Evolutionary conservation across 2,888 invertebrate genomes (phyloP).

Genomic region (Thelaira solivaga): DNA sequence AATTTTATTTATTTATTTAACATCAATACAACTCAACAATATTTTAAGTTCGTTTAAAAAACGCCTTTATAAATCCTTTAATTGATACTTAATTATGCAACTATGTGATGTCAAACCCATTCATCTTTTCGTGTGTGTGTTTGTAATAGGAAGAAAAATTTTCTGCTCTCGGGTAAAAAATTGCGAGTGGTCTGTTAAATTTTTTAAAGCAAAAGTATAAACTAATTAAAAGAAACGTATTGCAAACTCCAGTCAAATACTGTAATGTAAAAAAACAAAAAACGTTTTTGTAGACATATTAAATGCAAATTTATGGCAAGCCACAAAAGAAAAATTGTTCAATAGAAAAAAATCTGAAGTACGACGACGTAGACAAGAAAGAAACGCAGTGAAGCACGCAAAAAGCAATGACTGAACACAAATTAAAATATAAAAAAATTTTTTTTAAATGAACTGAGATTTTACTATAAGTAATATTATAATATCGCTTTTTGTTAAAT

Average conservation of each 20-base stretch:
- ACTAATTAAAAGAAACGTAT: background rate
- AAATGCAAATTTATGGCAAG: background rate
- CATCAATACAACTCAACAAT: no score
- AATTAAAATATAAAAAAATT: background rate
- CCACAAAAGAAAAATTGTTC: constrained; percentile 29
- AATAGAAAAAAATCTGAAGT: constrained; percentile 28
- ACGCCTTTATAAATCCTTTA: background rate
- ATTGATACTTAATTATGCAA: constrained; percentile 7
- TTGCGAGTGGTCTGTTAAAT: constrained; percentile 22
- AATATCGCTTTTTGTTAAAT: background rate
- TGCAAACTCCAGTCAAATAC: background rate
- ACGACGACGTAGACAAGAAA: constrained; percentile 57
- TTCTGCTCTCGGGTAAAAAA: constrained; percentile 55
- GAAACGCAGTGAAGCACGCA: background rate
- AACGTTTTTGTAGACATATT: background rate
- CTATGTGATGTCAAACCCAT: constrained; percentile 48
- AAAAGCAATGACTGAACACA: background rate
- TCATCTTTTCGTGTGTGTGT: constrained; percentile 57
- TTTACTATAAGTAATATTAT: background rate
- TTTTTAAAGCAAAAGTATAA: constrained; percentile 13
- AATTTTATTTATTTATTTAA: no score
- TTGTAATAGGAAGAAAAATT: constrained; percentile 58
- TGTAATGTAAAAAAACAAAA: background rate
- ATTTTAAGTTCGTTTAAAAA: background rate
- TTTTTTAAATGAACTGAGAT: background rate